These are phyloP conservation scores for Nomada hirtipes DNA, from an alignment of 2,888 invertebrate species.

Conservation along the genomic window DNA sequence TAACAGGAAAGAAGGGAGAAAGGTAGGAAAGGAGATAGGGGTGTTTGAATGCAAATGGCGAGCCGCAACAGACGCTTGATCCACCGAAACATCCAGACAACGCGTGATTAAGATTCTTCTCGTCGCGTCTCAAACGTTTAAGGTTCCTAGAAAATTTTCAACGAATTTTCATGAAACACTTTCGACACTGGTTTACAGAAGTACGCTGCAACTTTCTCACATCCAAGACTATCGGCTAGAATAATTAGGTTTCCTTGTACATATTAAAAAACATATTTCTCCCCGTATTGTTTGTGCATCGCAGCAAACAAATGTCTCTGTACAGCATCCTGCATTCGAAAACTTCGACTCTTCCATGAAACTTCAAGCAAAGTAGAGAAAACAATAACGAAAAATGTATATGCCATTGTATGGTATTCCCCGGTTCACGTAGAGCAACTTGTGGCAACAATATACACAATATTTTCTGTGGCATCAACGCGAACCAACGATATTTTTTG, in stretches of 20 bases:
- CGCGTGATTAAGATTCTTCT: conserved; percentile 80
- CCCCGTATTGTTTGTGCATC: no score
- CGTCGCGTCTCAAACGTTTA: conserved; percentile 71
- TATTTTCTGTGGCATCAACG: no score
- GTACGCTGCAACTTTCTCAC: conserved; percentile 11
- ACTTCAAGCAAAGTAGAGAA: no score
- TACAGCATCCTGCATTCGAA: no score
- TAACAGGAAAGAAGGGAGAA: not conserved
- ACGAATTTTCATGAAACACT: conserved; percentile 83
- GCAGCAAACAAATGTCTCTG: no score
- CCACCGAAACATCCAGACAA: conserved; percentile 55
- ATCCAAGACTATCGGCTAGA: not conserved
- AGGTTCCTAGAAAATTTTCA: conserved; percentile 74
- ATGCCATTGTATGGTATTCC: no score
- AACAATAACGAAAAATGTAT: no score
- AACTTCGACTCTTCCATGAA: no score
- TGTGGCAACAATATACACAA: no score
- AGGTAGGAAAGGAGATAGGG: conserved; percentile 41
- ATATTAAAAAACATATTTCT: not conserved
- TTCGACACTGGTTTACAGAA: conserved; percentile 77
- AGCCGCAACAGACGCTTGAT: conserved; percentile 57
- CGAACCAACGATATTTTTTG: no score
- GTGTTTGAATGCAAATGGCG: conserved; percentile 75
- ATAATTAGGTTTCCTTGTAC: conserved; percentile 12
- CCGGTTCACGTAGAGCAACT: no score